phyloP scores from a whole-genome alignment of 1,140 invertebrate species.

The Pogonus chalceus region DNA sequence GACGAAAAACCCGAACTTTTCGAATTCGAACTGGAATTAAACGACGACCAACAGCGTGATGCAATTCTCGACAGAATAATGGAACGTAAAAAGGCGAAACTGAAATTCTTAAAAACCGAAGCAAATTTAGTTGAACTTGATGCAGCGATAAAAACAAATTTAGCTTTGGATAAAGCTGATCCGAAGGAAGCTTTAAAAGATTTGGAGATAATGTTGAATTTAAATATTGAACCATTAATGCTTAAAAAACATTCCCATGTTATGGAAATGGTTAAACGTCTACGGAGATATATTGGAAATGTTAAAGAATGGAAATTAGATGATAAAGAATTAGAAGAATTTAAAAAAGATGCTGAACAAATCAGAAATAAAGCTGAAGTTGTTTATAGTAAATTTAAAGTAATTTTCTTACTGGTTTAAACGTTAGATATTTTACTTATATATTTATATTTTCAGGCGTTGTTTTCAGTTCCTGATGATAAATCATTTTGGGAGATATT shows the following conservation, averaged over 20 bases:
- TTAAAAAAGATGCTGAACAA: slow-evolving; percentile 52
- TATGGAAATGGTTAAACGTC: slow-evolving; percentile 60
- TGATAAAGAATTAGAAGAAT: slow-evolving; percentile 47
- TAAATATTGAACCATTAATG: slow-evolving; percentile 66
- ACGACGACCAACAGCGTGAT: slow-evolving; percentile 28
- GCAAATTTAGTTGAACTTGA: slow-evolving; percentile 25
- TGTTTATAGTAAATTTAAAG: slow-evolving; percentile 53
- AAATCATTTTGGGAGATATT: slow-evolving; percentile 50
- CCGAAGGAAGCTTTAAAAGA: slow-evolving; percentile 36
- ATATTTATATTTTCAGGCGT: slow-evolving; percentile 27
- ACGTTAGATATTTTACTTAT: not conserved
- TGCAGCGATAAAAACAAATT: slow-evolving; percentile 24
- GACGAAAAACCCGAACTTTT: not conserved
- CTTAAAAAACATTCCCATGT: slow-evolving; percentile 76
- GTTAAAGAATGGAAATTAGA: slow-evolving; percentile 56
- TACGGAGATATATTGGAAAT: slow-evolving; percentile 66
- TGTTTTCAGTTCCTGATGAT: slow-evolving; percentile 40
- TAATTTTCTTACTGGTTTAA: too few relatives aligned
- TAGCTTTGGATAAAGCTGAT: slow-evolving; percentile 34
- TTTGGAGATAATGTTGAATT: slow-evolving; percentile 47
- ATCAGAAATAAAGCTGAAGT: slow-evolving; percentile 55
- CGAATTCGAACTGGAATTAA: slow-evolving; percentile 16
- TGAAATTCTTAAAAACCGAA: slow-evolving; percentile 24
- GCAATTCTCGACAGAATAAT: slow-evolving; percentile 34
- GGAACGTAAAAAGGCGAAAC: slow-evolving; percentile 19